phyloP scores from a whole-genome alignment of 2,797 vertebrate genomes.

The Coregonus sp. region DNA sequence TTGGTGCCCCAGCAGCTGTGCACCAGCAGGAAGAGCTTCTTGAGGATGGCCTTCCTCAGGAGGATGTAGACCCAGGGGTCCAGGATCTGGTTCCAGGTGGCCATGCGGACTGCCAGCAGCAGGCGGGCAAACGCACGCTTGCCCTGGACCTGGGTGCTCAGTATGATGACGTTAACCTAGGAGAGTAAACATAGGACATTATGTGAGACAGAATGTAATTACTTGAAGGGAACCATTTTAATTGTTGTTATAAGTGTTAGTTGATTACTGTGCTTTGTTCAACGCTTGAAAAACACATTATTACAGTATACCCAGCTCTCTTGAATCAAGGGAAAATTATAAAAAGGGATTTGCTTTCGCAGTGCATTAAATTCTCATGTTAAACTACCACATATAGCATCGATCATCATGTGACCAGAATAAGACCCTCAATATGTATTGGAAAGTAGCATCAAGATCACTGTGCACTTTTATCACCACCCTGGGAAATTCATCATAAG shows the following conservation, averaged over 20 bases:
- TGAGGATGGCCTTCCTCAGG: slow-evolving; percentile 89
- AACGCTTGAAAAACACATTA: not conserved
- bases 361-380: too few relatives aligned
- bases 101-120: slow-evolving; percentile 88
- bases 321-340: not conserved
- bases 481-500: too few relatives aligned
- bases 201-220: not conserved
- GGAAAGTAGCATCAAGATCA: too few relatives aligned
- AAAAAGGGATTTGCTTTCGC: not conserved
- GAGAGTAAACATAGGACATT: slow-evolving; percentile 11
- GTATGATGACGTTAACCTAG: slow-evolving; percentile 84
- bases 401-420: too few relatives aligned
- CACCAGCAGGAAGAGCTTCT: slow-evolving; percentile 83
- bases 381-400: not conserved
- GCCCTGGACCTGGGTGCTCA: slow-evolving; percentile 65
- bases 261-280: not conserved
- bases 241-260: not conserved
- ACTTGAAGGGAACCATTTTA: not conserved
- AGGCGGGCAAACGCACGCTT: slow-evolving; percentile 72
- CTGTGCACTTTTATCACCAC: too few relatives aligned
- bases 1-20: slow-evolving; percentile 73
- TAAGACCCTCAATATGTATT: too few relatives aligned
- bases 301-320: not conserved
- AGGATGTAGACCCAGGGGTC: slow-evolving; percentile 99
- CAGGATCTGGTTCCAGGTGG: slow-evolving; percentile 97